Percentiles rank a stretch among this genome's conserved stretches.
phyloP scores from a whole-genome alignment of 2,797 vertebrate genomes.

The Distichodus sexfasciatus region DNA sequence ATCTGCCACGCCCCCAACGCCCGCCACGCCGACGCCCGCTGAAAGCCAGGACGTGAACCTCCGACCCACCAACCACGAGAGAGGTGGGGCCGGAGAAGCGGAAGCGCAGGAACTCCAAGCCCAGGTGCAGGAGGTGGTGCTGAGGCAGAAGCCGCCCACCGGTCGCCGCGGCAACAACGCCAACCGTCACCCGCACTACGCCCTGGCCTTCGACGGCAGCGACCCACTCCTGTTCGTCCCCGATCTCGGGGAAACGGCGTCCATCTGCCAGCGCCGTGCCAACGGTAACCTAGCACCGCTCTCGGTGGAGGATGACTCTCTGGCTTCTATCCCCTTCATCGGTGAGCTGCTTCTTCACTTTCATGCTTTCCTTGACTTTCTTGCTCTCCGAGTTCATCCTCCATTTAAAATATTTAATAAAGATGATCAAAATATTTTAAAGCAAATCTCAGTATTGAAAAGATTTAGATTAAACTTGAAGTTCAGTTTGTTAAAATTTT shows the following conservation, averaged over 20 bases:
- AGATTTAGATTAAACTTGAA: too few species aligned
- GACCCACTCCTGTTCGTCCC: constrained; percentile 73
- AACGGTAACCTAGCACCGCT: constrained; percentile 81
- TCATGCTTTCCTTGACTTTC: background rate
- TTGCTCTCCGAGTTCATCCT: background rate
- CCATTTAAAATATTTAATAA: background rate
- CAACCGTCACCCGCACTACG: constrained; percentile 82
- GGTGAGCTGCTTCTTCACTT: constrained; percentile 79
- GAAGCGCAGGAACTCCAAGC: constrained; percentile 71
- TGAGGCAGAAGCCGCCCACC: constrained; percentile 90
- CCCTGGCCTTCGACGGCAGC: constrained; percentile 77
- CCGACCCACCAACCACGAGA: constrained; percentile 76
- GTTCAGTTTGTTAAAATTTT: too few species aligned
- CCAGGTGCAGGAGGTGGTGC: constrained; percentile 85
- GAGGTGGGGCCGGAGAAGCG: constrained; percentile 62
- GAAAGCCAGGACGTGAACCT: constrained; percentile 70
- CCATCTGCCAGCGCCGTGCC: constrained; percentile 59
- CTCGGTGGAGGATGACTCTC: constrained; percentile 83
- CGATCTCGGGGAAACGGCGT: constrained; percentile 56
- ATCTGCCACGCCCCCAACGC: too few species aligned
- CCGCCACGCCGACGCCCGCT: constrained; percentile 23
- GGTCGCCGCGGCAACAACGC: constrained; percentile 80
- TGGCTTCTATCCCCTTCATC: constrained; percentile 96
- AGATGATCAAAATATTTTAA: too few species aligned
- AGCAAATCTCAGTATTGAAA: too few species aligned